These are phyloP conservation scores for Arbacia lixula DNA, from an alignment of 53 echinoderm and acorn worm species.

Conservation along the genomic window DNA sequence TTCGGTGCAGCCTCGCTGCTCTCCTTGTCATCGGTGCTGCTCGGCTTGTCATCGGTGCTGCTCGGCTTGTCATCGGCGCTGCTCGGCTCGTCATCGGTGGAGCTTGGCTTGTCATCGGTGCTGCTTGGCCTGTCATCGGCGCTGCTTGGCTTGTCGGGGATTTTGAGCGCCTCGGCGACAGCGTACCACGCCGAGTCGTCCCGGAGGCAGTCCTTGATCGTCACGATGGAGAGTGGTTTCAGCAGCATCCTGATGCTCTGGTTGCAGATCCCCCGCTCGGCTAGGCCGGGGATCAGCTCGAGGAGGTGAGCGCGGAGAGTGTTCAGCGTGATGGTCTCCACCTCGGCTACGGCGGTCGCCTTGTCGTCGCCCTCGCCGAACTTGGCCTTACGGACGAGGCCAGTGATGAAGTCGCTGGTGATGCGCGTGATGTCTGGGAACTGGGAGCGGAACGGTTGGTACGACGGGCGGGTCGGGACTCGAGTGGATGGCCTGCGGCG, in stretches of 20 bases:
- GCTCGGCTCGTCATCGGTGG: no score
- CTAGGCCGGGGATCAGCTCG: constrained; percentile 8
- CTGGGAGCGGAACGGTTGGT: neutral
- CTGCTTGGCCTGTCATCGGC: no score
- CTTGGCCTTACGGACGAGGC: constrained; percentile 4
- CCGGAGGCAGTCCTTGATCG: neutral
- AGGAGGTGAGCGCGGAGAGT: neutral
- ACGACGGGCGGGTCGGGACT: no score
- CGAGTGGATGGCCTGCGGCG: no score
- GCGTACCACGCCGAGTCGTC: constrained; percentile 1
- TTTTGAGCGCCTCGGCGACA: constrained; percentile 1
- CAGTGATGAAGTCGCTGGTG: neutral
- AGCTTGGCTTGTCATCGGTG: no score
- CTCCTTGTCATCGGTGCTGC: no score
- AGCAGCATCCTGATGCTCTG: neutral
- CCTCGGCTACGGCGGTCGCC: neutral
- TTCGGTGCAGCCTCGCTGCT: no score
- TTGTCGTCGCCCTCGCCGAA: constrained; percentile 24
- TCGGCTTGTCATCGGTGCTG: no score
- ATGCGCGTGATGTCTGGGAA: constrained; percentile 2
- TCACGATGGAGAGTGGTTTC: constrained; percentile 6
- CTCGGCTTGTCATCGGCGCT: no score
- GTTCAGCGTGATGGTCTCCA: neutral
- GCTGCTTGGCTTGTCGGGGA: neutral
- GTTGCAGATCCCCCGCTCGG: constrained; percentile 14